Percentiles rank a stretch among this genome's conserved stretches.
Conservation (phyloP, 2,888 invertebrate genomes). For the Agonum fuliginosum region DNA sequence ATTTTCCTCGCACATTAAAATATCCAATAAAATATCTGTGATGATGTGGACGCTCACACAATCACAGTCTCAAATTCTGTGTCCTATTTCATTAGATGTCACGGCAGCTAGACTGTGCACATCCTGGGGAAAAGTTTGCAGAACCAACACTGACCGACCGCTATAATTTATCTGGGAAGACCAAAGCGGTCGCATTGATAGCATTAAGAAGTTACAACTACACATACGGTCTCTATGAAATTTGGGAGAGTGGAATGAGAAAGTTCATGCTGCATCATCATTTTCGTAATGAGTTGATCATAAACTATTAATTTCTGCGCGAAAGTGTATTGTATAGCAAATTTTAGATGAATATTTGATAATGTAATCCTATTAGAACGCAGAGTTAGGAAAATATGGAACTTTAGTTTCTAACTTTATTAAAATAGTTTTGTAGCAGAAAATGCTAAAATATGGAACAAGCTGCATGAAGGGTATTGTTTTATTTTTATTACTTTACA, state of each 20-base stretch:
- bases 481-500: too few relatives aligned
- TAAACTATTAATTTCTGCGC: neutral
- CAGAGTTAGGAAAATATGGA: too few relatives aligned
- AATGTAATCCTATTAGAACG: too few relatives aligned
- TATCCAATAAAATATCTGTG: neutral
- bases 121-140: neutral
- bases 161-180: neutral
- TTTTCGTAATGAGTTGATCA: neutral
- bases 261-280: neutral
- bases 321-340: neutral
- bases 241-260: neutral
- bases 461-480: too few relatives aligned
- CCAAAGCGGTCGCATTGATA: neutral
- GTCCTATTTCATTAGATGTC: neutral
- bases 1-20: neutral
- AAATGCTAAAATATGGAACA: too few relatives aligned
- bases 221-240: neutral
- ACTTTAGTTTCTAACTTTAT: too few relatives aligned
- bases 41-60: neutral
- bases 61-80: neutral
- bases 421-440: too few relatives aligned
- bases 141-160: neutral
- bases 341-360: neutral
- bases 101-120: neutral
- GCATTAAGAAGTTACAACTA: neutral